Evolutionary conservation across 2,797 vertebrate genomes (phyloP), one percentile per base, ranked within the genome.

Genomic region (Dendrocincla tyrannina): DNA sequence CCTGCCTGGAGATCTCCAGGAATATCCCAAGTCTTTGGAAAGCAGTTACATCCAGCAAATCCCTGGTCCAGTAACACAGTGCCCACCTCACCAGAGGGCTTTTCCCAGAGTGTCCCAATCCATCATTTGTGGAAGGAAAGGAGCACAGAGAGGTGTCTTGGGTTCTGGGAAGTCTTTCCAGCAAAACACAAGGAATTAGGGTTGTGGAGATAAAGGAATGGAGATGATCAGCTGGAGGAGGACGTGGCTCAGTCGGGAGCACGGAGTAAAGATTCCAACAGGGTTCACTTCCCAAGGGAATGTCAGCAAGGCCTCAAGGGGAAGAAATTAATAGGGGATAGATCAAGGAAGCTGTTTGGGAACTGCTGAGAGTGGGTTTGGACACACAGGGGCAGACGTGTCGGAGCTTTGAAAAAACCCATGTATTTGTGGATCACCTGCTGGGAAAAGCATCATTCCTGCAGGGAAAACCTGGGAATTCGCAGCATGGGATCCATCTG

Each of bases 211-310:
- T 68, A 7, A 88, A 80, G 75, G 85, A 59, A 37, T 52, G 2
- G 32, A 73, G 85, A 24, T 44, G 39, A 85, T 80, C 77, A 63
- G 39, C 67, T 17, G 49, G 79, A 79, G 68, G 25, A 94, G 41
- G 68, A 84, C 0, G 0, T 22, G 64, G n/a, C 92, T 89, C 68
- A 6, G 82, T 37, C 0, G 0, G 13, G 47, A 47, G 7, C 47
- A 47, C 3, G 24, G 5, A 37, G 33, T 82, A 63, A 63, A 27
- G 88, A 66, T 47, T 69, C 19, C 46, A 62, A 75, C 72, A 62
- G 82, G 58, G 63, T 39, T 85, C 52, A 7, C 64, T 88, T 85
- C 80, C 53, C 76, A 67, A 63, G 70, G 35, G 60, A 73, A 33
- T 68, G 82, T 7, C 88, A 85, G 50, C 47, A 73, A 85, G 60